A percentile compares a stretch with the other conserved stretches of the same genome.
phyloP scores from a whole-genome alignment of 30 jellyfish, hydroid and myxozoan species.

The Hydra vulgaris region DNA sequence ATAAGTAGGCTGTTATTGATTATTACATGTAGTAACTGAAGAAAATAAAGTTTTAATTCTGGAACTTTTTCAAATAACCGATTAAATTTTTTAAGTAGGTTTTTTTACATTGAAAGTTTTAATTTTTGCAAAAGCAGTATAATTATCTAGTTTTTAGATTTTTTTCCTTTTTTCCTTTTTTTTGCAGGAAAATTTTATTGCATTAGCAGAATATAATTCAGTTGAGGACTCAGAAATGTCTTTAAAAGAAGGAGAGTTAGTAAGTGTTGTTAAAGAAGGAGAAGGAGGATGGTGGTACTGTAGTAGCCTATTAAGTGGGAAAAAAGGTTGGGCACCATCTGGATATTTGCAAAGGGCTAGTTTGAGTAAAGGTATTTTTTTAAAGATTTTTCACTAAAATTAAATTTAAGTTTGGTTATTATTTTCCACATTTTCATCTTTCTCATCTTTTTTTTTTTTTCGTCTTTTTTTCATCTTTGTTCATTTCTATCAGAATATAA shows the following conservation, averaged over 20 bases:
- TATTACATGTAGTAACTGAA: too few relatives aligned
- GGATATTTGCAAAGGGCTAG: slow-evolving; percentile 32
- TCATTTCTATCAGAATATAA: too few relatives aligned
- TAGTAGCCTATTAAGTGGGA: slow-evolving; percentile 14
- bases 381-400: neutral
- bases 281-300: slow-evolving; percentile 77
- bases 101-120: too few relatives aligned
- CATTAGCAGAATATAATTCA: slow-evolving; percentile 65
- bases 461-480: too few relatives aligned
- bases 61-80: too few relatives aligned
- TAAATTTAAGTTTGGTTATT: neutral
- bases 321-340: slow-evolving; percentile 83
- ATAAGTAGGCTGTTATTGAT: too few relatives aligned
- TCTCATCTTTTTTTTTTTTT: neutral
- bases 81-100: too few relatives aligned
- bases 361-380: neutral
- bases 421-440: neutral
- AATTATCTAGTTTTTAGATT: too few relatives aligned
- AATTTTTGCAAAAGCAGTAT: too few relatives aligned
- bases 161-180: neutral
- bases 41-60: too few relatives aligned
- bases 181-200: slow-evolving; percentile 20
- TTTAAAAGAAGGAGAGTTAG: slow-evolving; percentile 38
- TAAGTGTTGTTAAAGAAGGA: slow-evolving; percentile 53
- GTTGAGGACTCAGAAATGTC: slow-evolving; percentile 60